Evolutionary conservation across 2,888 invertebrate species (phyloP).

Genomic region (Metopia argyrocephala): DNA sequence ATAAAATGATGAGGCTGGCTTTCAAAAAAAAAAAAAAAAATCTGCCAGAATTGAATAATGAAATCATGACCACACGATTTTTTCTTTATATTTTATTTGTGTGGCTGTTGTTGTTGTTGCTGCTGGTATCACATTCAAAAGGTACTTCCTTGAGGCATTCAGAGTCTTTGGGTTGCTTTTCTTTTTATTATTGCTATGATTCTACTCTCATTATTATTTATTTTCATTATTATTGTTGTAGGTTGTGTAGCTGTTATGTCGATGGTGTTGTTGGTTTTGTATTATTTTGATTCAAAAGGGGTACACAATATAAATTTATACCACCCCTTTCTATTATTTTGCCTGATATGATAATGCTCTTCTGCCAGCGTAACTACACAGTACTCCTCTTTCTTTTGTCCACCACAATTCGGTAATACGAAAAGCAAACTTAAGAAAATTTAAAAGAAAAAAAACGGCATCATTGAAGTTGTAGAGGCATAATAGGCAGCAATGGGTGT

Average conservation of each 20-base stretch:
- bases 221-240: conserved; percentile 44
- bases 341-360: no score
- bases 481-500: conserved; percentile 42
- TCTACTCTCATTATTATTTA: conserved; percentile 1
- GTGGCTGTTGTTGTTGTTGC: conserved; percentile 36
- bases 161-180: conserved; percentile 37
- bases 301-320: conserved; percentile 47
- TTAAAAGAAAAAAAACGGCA: conserved; percentile 23
- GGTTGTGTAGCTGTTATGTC: conserved; percentile 45
- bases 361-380: conserved; percentile 18
- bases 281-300: conserved; percentile 48
- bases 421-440: conserved; percentile 50
- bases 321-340: conserved; percentile 45
- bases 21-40: conserved; percentile 50
- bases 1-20: conserved; percentile 45
- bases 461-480: not conserved
- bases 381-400: conserved; percentile 33
- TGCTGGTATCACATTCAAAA: conserved; percentile 38
- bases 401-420: conserved; percentile 13
- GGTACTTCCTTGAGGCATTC: conserved; percentile 56
- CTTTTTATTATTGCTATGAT: conserved; percentile 25
- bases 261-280: conserved; percentile 34
- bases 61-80: conserved; percentile 69
- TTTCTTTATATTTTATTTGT: conserved; percentile 34
- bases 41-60: conserved; percentile 65